Evolutionary conservation across 2,113 vertebrate species (phyloP).

Genomic region (Willisornis vidua): DNA sequence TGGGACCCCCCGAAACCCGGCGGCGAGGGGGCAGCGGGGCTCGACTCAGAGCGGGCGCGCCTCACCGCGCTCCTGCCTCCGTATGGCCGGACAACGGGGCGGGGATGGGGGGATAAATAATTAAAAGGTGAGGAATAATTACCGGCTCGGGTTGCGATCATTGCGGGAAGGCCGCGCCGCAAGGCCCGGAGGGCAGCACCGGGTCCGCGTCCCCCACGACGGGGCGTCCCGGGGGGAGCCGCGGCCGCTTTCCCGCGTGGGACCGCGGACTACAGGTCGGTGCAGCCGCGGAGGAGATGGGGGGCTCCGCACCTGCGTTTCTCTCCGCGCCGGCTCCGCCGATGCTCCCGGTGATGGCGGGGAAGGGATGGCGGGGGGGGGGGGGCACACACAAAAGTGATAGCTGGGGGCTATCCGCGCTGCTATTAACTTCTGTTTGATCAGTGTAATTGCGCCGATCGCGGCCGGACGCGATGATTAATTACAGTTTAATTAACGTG

Average conservation of each 20-base stretch:
- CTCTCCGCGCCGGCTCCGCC: background rate
- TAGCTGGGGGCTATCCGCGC: slow-evolving; percentile 78
- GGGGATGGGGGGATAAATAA: slow-evolving; percentile 80
- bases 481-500: slow-evolving; percentile 89
- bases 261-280: background rate
- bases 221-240: background rate
- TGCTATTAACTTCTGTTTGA: slow-evolving; percentile 85
- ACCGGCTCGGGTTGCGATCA: slow-evolving; percentile 90
- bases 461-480: slow-evolving; percentile 86
- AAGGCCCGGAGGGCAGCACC: slow-evolving; percentile 75
- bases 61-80: background rate
- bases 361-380: background rate
- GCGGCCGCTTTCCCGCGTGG: background rate
- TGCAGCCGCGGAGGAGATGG: background rate
- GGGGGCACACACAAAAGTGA: slow-evolving; percentile 33
- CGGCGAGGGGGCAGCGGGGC: background rate
- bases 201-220: slow-evolving; percentile 15
- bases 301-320: background rate
- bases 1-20: background rate
- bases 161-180: slow-evolving; percentile 56
- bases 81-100: background rate
- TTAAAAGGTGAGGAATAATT: slow-evolving; percentile 92
- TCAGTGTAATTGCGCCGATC: slow-evolving; percentile 86
- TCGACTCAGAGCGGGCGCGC: background rate
- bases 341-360: slow-evolving; percentile 3